Evolutionary conservation across 1,140 invertebrate species (phyloP).

Genomic region (Metopolophium dirhodum): DNA sequence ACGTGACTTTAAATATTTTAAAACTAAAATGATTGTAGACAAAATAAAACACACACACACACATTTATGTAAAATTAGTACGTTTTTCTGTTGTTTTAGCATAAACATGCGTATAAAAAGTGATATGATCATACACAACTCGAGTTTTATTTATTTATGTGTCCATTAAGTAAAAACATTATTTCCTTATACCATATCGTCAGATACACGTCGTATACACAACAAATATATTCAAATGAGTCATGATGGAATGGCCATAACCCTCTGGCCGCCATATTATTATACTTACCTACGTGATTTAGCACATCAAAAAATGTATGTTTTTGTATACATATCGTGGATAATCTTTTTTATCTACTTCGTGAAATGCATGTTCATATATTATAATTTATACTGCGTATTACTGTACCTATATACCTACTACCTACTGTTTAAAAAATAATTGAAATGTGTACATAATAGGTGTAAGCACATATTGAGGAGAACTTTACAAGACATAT

Average conservation of each 20-base stretch:
- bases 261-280: background rate
- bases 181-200: background rate
- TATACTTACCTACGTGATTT: background rate
- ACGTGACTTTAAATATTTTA: background rate
- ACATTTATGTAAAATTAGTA: background rate
- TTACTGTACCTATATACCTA: background rate
- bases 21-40: background rate
- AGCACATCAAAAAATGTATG: background rate
- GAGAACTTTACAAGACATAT: background rate
- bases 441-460: background rate
- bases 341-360: conserved; percentile 1
- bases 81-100: background rate
- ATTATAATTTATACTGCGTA: background rate
- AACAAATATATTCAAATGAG: background rate
- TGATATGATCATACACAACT: background rate
- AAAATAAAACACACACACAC: background rate
- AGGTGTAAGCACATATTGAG: background rate
- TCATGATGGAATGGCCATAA: background rate
- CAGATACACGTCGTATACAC: background rate
- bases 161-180: background rate
- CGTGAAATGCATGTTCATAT: background rate
- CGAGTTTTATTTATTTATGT: background rate
- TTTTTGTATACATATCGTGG: background rate
- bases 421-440: background rate
- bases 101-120: background rate